A percentile compares a stretch with the other conserved stretches of the same genome.
Evolutionary conservation across 1,140 invertebrate genomes (phyloP).

Genomic region (Holotrichia oblita): DNA sequence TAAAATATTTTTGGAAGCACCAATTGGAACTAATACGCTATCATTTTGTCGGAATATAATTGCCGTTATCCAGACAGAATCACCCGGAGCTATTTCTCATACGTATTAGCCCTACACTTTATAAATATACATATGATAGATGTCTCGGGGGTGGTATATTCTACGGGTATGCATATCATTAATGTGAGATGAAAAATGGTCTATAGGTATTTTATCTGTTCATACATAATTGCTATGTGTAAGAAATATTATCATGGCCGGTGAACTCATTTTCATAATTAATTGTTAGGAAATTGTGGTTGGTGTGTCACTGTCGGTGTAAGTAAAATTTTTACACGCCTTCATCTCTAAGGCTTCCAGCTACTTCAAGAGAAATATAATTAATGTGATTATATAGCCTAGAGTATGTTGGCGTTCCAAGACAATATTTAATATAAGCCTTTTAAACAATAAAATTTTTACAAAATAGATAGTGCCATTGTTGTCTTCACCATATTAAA

Average conservation of each 20-base stretch:
- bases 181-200: no score
- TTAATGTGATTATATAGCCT: background rate
- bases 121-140: background rate
- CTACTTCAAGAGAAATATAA: background rate
- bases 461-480: background rate
- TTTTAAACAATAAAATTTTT: constrained; percentile 1
- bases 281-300: constrained; percentile 6
- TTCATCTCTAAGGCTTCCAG: background rate
- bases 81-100: constrained; percentile 9
- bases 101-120: background rate
- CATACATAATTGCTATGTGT: background rate
- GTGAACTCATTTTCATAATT: constrained; percentile 17
- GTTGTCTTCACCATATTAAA: constrained; percentile 13
- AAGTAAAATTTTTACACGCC: background rate
- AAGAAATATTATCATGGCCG: background rate
- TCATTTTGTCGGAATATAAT: constrained; percentile 19
- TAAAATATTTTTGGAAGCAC: constrained; percentile 17
- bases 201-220: background rate
- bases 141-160: background rate
- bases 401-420: background rate
- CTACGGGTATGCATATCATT: no score
- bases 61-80: background rate
- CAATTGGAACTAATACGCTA: background rate
- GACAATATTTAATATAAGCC: background rate
- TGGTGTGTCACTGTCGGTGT: background rate